phyloP scores from a whole-genome alignment of 1,140 invertebrate genomes.

The Caenorhabditis inopinata region DNA sequence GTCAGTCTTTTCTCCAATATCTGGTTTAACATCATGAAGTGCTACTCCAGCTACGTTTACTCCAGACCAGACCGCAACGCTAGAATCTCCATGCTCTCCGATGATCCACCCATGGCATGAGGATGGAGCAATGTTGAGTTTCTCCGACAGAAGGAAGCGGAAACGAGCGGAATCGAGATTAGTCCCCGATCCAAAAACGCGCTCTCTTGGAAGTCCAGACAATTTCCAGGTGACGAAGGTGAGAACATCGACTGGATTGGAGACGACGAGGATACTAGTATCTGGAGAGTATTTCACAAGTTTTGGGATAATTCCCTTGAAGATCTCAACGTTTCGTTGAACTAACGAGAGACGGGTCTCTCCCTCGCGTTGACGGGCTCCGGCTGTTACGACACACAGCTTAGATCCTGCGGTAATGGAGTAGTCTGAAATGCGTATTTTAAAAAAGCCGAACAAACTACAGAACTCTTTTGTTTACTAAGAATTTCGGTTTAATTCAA shows the following conservation, averaged over 20 bases:
- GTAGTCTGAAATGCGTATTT: slow-evolving; percentile 73
- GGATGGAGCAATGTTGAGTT: slow-evolving; percentile 76
- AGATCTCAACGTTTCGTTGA: slow-evolving; percentile 83
- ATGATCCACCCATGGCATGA: slow-evolving; percentile 87
- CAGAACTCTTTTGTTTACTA: too few relatives aligned
- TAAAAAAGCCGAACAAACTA: too few relatives aligned
- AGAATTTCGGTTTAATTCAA: too few relatives aligned
- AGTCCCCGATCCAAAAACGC: slow-evolving; percentile 84
- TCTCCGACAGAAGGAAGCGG: slow-evolving; percentile 82
- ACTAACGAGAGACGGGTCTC: slow-evolving; percentile 80
- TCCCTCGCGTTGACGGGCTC: slow-evolving; percentile 82
- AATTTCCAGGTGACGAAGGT: slow-evolving; percentile 91
- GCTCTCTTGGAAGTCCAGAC: slow-evolving; percentile 80
- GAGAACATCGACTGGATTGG: slow-evolving; percentile 83
- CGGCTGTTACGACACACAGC: slow-evolving; percentile 83
- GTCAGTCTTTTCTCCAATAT: slow-evolving; percentile 75
- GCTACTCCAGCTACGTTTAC: slow-evolving; percentile 85
- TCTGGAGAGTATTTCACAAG: slow-evolving; percentile 83
- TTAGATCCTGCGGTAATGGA: slow-evolving; percentile 77
- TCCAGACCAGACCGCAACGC: slow-evolving; percentile 87
- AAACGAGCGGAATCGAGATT: slow-evolving; percentile 86
- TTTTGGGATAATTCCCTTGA: slow-evolving; percentile 74
- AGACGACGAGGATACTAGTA: slow-evolving; percentile 82
- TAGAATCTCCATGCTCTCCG: slow-evolving; percentile 79
- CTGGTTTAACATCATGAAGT: slow-evolving; percentile 76